phyloP scores from a whole-genome alignment of 2,888 invertebrate genomes.

The Acleris literana region DNA sequence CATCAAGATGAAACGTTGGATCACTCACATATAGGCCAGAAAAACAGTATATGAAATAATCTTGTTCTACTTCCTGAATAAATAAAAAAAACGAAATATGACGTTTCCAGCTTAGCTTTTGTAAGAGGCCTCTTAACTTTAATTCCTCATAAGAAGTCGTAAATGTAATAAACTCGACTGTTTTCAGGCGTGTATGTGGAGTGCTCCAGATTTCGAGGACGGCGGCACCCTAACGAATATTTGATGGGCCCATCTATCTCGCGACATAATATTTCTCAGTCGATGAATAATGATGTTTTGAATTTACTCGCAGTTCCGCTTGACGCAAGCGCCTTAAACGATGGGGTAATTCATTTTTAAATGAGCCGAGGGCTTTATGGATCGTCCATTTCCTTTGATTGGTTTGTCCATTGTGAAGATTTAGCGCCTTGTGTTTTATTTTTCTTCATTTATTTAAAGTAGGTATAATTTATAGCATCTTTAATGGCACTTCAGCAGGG shows the following conservation, averaged over 20 bases:
- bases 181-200: constrained; percentile 4
- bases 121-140: background rate
- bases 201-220: constrained; percentile 12
- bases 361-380: constrained; percentile 12
- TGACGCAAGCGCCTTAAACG: constrained; percentile 20
- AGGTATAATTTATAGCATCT: background rate
- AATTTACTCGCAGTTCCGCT: constrained; percentile 56
- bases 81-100: no score
- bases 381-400: constrained; percentile 17
- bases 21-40: no score
- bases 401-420: constrained; percentile 9
- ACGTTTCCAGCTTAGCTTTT: background rate
- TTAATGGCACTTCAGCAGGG: no score
- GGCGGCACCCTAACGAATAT: constrained; percentile 49
- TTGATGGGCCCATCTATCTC: constrained; percentile 67
- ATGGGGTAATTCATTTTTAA: constrained; percentile 27
- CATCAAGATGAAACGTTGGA: no score
- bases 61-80: no score
- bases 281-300: constrained; percentile 72
- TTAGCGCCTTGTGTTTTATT: constrained; percentile 4
- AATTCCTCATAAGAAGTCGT: constrained; percentile 5
- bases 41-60: no score
- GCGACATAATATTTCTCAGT: constrained; percentile 63
- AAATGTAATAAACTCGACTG: constrained; percentile 14
- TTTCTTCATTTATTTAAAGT: background rate